A percentile compares a stretch with the other conserved stretches of the same genome.
Evolutionary conservation across 2,113 vertebrate genomes (phyloP).

Genomic region (Sclerurus mexicanus): DNA sequence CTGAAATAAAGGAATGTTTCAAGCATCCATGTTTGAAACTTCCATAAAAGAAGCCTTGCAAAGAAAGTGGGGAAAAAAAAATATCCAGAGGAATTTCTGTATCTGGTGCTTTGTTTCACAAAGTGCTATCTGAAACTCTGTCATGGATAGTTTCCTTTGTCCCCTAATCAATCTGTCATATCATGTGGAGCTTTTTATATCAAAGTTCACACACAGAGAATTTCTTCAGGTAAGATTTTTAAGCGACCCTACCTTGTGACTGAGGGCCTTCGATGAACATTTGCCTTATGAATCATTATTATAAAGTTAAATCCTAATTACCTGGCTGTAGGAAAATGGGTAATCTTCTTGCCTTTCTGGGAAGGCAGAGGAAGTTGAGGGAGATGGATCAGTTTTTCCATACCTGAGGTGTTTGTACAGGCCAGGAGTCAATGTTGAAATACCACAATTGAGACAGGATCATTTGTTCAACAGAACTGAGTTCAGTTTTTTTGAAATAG

Average conservation of each 20-base stretch:
- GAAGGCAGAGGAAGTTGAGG: neutral
- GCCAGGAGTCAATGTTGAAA: neutral
- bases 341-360: neutral
- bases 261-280: neutral
- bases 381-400: neutral
- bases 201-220: neutral
- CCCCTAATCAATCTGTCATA: neutral
- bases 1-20: conserved; percentile 18
- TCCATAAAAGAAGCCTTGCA: neutral
- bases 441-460: neutral
- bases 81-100: neutral
- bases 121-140: neutral
- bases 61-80: neutral
- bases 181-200: neutral
- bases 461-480: neutral
- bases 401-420: neutral
- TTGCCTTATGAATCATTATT: neutral
- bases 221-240: neutral
- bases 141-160: neutral
- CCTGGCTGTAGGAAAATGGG: neutral
- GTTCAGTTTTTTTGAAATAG: neutral
- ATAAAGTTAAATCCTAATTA: neutral
- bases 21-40: neutral
- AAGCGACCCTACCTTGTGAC: neutral
- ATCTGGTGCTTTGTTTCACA: neutral